Base-by-base conservation (phyloP, 1,140 invertebrate species). In the Piezodorus guildinii region DNA sequence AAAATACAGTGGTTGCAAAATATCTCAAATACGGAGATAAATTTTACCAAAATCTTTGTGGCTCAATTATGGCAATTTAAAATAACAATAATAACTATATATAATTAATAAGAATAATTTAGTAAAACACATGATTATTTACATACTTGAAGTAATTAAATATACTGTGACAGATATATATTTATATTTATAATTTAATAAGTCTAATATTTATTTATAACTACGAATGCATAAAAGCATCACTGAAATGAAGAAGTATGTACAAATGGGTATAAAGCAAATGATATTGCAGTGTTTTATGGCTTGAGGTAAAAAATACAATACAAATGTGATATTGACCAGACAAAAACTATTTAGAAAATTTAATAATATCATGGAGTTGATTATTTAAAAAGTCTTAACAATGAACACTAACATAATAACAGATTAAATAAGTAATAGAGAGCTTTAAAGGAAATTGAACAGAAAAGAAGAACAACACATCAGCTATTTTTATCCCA, bases 1-100 rank as follows among this genome's bases (percentile, higher is more conserved):
- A 61, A 61, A 61, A 61, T 45, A 45, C 39, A 43, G 21, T 61
- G 39, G 44, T 61, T 61, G 60, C 60, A 61, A 61, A 61, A 61
- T 61, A 45, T 61, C 23, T 25, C 23, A 56, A 23, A 23, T 5
- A 56, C 5, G 23, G 23, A 56, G 46, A 21, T 19, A 21, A 23
- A 56, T 10, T 25, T 56, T 23, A 56, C 52, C 17, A 23, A 56
- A 56, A 56, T 23, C 52, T 56, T 49, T 56, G 52, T 56, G 52
- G 23, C 23, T 23, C 23, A 56, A 25, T 56, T 56, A 56, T 56
- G 52, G 52, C 52, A 56, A 25, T 56, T 56, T 25, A 56, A 19
- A 61, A 61, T 45, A 61, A 44, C 44, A 44, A 25, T 61, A 45
- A 34, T 61, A n/a, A 43, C 34, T 61, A 27, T 23, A 46, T 21